phyloP scores from a whole-genome alignment of 2,888 invertebrate genomes.

The Antheraea yamamai region DNA sequence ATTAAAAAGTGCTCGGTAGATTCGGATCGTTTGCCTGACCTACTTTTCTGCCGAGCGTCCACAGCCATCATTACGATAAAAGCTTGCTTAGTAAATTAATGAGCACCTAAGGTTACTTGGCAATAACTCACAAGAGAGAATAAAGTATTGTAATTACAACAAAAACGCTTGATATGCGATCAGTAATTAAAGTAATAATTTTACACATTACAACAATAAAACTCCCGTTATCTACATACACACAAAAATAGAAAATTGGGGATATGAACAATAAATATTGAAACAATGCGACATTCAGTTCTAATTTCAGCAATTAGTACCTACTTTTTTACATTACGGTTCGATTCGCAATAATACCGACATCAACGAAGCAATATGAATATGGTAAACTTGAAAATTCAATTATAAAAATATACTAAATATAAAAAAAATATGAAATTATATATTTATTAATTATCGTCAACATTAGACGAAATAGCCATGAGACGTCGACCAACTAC shows the following conservation, averaged over 20 bases:
- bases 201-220: background rate
- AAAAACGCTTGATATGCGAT: background rate
- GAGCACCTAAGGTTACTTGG: constrained; percentile 37
- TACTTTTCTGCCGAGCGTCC: constrained; percentile 43
- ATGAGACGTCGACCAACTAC: too few relatives aligned
- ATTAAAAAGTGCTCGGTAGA: constrained; percentile 50
- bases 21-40: constrained; percentile 51
- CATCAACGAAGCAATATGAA: too few relatives aligned
- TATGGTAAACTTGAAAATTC: too few relatives aligned
- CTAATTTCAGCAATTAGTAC: background rate
- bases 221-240: background rate
- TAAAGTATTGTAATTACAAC: constrained; percentile 11
- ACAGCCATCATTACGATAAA: constrained; percentile 56
- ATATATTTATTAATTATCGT: too few relatives aligned
- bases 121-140: constrained; percentile 22
- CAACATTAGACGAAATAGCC: too few relatives aligned
- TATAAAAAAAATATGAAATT: too few relatives aligned
- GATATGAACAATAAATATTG: background rate
- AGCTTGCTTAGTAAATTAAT: constrained; percentile 51
- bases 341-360: too few relatives aligned
- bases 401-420: too few relatives aligned
- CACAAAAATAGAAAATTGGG: background rate
- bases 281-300: background rate
- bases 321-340: background rate
- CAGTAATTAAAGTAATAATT: background rate